Conservation (phyloP, 2,113 vertebrate species). For the Piprites chloris region DNA sequence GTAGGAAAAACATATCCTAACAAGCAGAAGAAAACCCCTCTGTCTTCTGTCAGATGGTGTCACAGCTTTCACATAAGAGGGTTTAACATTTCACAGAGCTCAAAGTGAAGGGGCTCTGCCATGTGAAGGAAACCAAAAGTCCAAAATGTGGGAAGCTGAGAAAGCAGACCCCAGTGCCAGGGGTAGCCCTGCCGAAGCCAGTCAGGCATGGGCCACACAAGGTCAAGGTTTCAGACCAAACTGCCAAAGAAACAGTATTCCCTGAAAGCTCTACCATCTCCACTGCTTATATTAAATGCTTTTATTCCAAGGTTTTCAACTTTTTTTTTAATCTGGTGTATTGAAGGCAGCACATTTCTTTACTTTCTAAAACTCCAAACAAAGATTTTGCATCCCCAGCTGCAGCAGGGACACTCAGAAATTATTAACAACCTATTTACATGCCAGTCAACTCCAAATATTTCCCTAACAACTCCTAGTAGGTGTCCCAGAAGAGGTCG, state of each 20-base stretch:
- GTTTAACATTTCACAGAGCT: neutral
- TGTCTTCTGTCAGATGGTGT: neutral
- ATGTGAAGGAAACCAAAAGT: neutral
- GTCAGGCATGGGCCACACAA: rapidly evolving
- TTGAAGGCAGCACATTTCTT: neutral
- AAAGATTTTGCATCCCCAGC: neutral
- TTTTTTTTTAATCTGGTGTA: neutral
- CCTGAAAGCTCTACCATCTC: neutral
- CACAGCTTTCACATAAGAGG: neutral
- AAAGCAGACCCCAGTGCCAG: neutral
- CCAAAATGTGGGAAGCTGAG: neutral
- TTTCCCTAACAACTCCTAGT: neutral
- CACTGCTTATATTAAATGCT: neutral
- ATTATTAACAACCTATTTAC: neutral
- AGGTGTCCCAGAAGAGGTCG: neutral
- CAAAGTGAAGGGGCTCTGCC: neutral
- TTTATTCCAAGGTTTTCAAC: neutral
- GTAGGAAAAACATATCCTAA: neutral
- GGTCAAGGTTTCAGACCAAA: neutral
- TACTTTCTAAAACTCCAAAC: neutral
- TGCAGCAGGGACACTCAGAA: neutral
- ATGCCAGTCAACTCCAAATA: neutral
- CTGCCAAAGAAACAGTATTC: neutral
- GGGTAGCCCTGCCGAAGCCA: neutral
- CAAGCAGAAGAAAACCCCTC: neutral